phyloP scores from a whole-genome alignment of 2,888 invertebrate species.

The Lysandra coridon region DNA sequence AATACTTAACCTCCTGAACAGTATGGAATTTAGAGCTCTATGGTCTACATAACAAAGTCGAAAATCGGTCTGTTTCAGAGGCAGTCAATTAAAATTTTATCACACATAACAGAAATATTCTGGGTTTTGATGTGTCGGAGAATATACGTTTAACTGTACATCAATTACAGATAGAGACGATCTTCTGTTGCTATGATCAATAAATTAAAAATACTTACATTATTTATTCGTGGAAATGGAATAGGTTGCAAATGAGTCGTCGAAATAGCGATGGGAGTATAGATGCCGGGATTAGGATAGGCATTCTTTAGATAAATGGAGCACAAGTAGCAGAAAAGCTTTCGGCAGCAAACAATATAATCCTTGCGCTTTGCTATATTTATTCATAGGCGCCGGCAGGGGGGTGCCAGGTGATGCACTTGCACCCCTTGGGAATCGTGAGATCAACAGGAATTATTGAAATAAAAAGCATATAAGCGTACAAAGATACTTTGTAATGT shows the following conservation, averaged over 20 bases:
- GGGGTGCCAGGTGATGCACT: too few species aligned
- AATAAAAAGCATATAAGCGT: too few species aligned
- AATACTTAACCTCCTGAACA: not conserved
- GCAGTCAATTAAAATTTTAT: constrained; percentile 23
- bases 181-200: not conserved
- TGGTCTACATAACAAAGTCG: not conserved
- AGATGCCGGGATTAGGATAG: too few species aligned
- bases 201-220: not conserved
- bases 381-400: too few species aligned
- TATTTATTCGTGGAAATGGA: not conserved
- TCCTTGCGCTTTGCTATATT: not conserved
- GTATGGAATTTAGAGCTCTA: not conserved
- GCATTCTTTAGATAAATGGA: too few species aligned
- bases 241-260: not conserved
- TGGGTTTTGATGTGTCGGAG: constrained; percentile 4
- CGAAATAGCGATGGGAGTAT: not conserved
- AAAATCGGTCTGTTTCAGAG: not conserved
- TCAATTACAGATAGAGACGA: constrained; percentile 14
- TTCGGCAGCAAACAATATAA: not conserved
- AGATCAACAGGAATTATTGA: too few species aligned
- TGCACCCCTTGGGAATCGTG: too few species aligned
- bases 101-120: constrained; percentile 17
- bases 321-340: not conserved
- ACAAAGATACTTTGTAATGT: too few species aligned
- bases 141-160: constrained; percentile 13